These are phyloP conservation scores for Corydoras maculifer DNA, from an alignment of 2,113 vertebrate species.

Conservation along the genomic window DNA sequence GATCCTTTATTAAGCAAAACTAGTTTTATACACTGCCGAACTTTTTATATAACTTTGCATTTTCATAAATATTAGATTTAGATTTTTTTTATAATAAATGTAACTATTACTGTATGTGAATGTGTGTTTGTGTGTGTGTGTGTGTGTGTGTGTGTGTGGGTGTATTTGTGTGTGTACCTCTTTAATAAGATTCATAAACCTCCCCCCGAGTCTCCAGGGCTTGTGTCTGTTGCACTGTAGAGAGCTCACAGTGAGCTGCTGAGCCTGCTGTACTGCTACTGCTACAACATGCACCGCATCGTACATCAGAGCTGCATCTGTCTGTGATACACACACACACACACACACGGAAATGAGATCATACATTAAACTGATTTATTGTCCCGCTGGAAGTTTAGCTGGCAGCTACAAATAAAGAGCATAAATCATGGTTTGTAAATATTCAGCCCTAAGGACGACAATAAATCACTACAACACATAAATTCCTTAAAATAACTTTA, in stretches of 20 bases:
- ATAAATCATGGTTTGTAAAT: too few relatives aligned
- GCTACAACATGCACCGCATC: slow-evolving; percentile 95
- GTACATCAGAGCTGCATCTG: slow-evolving; percentile 93
- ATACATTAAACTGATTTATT: background rate
- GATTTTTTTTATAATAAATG: background rate
- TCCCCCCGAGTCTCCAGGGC: slow-evolving; percentile 91
- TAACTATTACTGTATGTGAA: background rate
- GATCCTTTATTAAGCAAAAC: too few relatives aligned
- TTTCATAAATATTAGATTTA: too few relatives aligned
- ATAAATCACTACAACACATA: background rate
- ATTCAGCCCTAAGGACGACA: background rate
- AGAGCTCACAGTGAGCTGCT: slow-evolving; percentile 96
- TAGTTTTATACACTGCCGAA: too few relatives aligned
- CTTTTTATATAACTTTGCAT: too few relatives aligned
- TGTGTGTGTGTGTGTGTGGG: background rate
- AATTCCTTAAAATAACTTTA: too few relatives aligned
- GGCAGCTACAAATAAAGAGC: background rate
- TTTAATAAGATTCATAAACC: slow-evolving; percentile 94
- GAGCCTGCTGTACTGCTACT: slow-evolving; percentile 93
- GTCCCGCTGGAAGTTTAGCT: background rate
- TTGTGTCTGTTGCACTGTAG: slow-evolving; percentile 96
- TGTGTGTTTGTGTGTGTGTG: slow-evolving; percentile 24
- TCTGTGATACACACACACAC: slow-evolving; percentile 66
- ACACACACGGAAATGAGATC: background rate
- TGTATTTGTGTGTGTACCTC: slow-evolving; percentile 67